Base-by-base conservation (phyloP, 2,797 vertebrate species). In the Danio kyathit region DNA sequence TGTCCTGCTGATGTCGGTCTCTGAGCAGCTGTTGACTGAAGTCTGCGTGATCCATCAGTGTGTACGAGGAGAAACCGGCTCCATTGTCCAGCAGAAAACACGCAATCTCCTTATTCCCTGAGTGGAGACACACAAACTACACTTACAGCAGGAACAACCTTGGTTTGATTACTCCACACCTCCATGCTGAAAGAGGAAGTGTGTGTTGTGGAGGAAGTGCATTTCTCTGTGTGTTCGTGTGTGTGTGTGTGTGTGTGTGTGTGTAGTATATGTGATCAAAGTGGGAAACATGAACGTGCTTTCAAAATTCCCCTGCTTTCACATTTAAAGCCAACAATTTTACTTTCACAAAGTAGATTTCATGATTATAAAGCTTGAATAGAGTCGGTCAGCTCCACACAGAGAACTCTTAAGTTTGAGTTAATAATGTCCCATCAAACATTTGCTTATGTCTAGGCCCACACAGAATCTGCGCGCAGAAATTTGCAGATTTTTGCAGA, bases 41-140 rank as follows among this genome's bases (percentile, higher is more conserved):
- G 64, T 91, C 91, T 0, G 96, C 94, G 57, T 96, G 96, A 90
- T 99, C 98, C 92, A 98, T 94, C 41, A 99, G 87, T 8, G 96
- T 95, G 92, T 99, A 99, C 0, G 98, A 99, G 63, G 96, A 97
- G 85, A 99, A 96, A 43, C 92, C 95, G 7, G 98, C 96, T 44
- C 98, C 97, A 0, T 96, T 96, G 73, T 96, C 89, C 43, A 99
- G 91, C 83, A 99, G 91, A 91, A 98, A 99, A 60, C 88, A 85
- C 0, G 96, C 96, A 0, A 98, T 92, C 66, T 97, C 96, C 85
- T 96, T 95, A 71, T 96, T 96, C 19, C 95, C 97, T 99, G 85
- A 5, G 59, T 87, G 83, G 87, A 74, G 88, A n/a, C 82, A 81
- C 70, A 82, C 5, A 13, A 38, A 49, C 43, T 72, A 29, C 29